Evolutionary conservation across 2,797 vertebrate species (phyloP), one percentile per base, ranked within the genome.

Genomic region (Babyrousa celebensis): DNA sequence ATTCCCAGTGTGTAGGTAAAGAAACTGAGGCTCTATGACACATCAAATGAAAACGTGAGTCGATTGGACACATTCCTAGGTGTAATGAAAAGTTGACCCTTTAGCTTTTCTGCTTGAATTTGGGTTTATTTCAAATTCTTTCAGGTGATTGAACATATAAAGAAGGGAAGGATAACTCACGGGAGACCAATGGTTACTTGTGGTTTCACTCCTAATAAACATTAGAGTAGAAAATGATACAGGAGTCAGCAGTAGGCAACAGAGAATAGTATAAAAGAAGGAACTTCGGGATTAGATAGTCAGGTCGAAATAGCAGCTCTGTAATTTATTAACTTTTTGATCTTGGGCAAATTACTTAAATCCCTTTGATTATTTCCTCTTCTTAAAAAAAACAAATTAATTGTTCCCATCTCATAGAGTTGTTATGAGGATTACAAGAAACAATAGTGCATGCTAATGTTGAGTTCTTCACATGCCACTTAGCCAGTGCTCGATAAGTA

Each of bases 141-240:
- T 71, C 40, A 40, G 56, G 25, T 58, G 40, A 90, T 17, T 21
- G 29, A 32, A 17, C 5, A 63, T 56, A 83, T 20, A 17, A 85
- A 78, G 18, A 91, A 11, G 17, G 29, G 36, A 67, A 67, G 21
- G 21, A 20, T 72, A 77, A 48, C 25, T n/a, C 8, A 60, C 0
- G 65, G 36, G 21, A 52, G 36, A 54, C 25, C 68, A 48, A 1
- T 4, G 15, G 12, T 29, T 32, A 63, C 5, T 40, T 20, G 18
- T 21, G 8, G 43, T 63, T n/a, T 72, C 14, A 20, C 10, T 96
- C 71, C 77, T 74, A 63, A 60, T 48, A 83, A 23, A 96, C 9
- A 27, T 29, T 79, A 79, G 12, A 91, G 56, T 91, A 67, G 29
- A 97, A 94, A 78, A 92, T 8, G 6, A 79, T 52, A 79, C 67